Evolutionary conservation across 92 coral and sea anemone genomes (phyloP), one percentile per base, ranked within the genome.

Genomic region (Isaurus tuberculatus): DNA sequence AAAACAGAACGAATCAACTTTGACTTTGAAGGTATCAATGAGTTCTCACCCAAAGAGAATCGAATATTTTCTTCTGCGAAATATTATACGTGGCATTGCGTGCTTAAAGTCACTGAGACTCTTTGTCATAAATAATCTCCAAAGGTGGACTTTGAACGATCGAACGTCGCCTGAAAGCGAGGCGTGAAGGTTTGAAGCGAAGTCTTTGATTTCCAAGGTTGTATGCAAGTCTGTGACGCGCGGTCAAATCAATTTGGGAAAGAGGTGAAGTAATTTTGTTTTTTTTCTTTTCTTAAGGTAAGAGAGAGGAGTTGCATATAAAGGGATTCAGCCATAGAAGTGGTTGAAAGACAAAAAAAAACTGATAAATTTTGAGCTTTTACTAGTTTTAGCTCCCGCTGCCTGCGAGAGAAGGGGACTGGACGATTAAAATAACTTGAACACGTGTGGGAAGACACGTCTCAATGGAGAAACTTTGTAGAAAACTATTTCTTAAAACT

Each of bases 111-210:
- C 23, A 20, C 57, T 37, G 28, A 32, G 15, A 29, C 9, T 28
- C 68, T 53, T 33, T 57, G 63, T 26, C 29, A 3, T 75, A 29
- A 8, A 4, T 30, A 11, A 30, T 46, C 30, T 19, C 28, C 13
- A 27, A 48, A 27, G 27, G 2, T 60, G 82, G 82, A 77, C 82
- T 77, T 77, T 77, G 82, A 75, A 57, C 82, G 13, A 58, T 23
- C 42, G 7, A 13, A 19, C 14, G 60, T 19, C 7, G 30, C 51
- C n/a, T 60, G 69, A 34, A 77, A 77, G 43, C 82, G 82, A 77
- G 82, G 82, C 82, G 80, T n/a, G 49, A 77, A 16, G 10, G 64
- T 77, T 77, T 5, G 36, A 43, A 14, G 55, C 51, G 64, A 31
- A 33, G 69, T 63, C 36, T 22, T 57, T 15, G 33, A 65, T 57